These are phyloP conservation scores for Yoshiicerus persimilis DNA, from an alignment of 1,140 invertebrate species.

Conservation along the genomic window DNA sequence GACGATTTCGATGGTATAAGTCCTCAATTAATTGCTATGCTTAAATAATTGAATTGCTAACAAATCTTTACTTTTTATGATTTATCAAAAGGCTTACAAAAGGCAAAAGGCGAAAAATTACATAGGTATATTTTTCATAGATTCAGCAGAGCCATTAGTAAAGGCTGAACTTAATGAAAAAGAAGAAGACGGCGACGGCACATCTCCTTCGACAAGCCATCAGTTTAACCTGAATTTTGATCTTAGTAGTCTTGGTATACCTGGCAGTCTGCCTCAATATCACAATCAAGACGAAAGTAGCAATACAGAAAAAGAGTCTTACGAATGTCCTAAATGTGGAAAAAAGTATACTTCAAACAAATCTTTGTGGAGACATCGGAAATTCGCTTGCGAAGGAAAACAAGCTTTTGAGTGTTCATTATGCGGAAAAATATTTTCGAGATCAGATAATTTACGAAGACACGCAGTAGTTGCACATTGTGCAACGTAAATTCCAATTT, in stretches of 20 bases:
- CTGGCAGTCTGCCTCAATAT: not conserved
- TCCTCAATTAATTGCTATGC: not conserved
- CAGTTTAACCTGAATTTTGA: not conserved
- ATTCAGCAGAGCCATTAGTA: not conserved
- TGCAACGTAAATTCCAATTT: not conserved
- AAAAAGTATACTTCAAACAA: slow-evolving; percentile 41
- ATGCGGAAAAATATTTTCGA: slow-evolving; percentile 38
- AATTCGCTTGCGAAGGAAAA: slow-evolving; percentile 42
- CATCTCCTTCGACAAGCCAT: not conserved
- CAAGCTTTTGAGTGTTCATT: slow-evolving; percentile 32
- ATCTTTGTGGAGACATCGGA: slow-evolving; percentile 44
- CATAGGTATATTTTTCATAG: not conserved
- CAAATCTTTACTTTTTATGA: too few species aligned
- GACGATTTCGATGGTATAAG: not conserved
- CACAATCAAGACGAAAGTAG: not conserved
- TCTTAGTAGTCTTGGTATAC: not conserved
- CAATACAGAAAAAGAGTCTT: not conserved
- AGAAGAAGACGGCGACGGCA: not conserved
- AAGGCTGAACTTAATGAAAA: not conserved
- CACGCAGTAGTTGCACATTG: slow-evolving; percentile 34
- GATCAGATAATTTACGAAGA: slow-evolving; percentile 42
- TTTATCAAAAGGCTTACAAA: too few species aligned
- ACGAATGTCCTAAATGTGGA: slow-evolving; percentile 36
- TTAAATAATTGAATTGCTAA: not conserved
- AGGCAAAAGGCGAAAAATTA: too few species aligned